Base-by-base conservation (phyloP, 2,888 invertebrate species). In the Gastrophysa polygoni region DNA sequence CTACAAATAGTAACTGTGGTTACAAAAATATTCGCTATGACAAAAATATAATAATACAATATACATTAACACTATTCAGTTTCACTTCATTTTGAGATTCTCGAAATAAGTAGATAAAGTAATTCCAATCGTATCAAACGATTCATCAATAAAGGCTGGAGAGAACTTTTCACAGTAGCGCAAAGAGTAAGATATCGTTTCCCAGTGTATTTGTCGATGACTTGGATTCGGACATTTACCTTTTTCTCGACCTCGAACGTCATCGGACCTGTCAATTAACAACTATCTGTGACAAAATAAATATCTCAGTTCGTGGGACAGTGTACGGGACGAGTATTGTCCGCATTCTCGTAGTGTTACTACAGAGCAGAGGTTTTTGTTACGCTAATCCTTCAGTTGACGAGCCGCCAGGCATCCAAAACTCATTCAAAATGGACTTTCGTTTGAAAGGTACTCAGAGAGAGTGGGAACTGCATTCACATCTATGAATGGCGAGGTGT, bases 261-360 rank as follows among this genome's bases (percentile, higher is more conserved):
- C 57, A 61, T 64, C 50, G 49, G 56, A 67, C 46, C 67, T 68
- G 68, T 68, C 68, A 68, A 67, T 67, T 68, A 32, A 32, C 32
- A 38, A 68, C 64, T 68, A 69, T 69, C 69, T 60, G 55, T 67
- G 62, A 64, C 69, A 67, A 66, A 60, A 38, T 38, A 38, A 38
- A 38, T 38, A 38, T 14, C 38, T 38, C 38, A 11, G n/a, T 38
- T n/a, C 38, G 38, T 38, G 38, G 38, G 24, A 24, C 24, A 24
- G 24, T 24, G 7, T 24, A 24, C 16, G 55, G 58, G 63, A 61
- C 57, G 44, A 8, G 59, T 61, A 67, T 68, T 68, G 68, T 68
- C 61, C 50, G 59, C 62, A 64, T 60, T 63, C 59, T 68, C 66
- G 51, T 63, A 68, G 62, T 66, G 66, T 66, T 68, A 63, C 62